Base-by-base conservation (phyloP, 2,888 invertebrate genomes). In the Quadroppia sp. region DNA sequence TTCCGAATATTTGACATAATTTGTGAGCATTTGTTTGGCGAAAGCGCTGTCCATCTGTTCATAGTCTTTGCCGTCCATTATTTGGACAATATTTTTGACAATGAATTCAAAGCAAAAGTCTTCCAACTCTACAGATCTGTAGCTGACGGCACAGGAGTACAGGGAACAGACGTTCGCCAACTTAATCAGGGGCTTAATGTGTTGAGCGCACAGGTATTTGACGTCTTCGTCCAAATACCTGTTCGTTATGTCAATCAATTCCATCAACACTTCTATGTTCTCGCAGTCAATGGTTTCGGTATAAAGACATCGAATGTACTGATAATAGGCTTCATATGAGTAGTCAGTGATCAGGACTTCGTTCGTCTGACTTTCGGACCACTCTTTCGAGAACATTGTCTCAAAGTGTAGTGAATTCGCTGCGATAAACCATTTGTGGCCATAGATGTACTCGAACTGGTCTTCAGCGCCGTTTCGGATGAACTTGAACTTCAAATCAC, bases 291-390 rank as follows among this genome's bases (percentile, higher is more conserved):
- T 59, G 2, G 1, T 4, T 23, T 59, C 59, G 2, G 59, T 59
- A 23, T 59, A 59, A 25, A 59, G 59, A 59, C 17, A 59, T 30
- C 28, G 28, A 59, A 59, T 59, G 59, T 28, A 59, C 28, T 28
- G 28, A 30, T 30, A 59, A 59, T 59, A 59, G 30, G 30, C 59
- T 30, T 59, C 30, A 30, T 28, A 59, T 59, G 59, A 30, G 28
- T 30, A 59, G 30, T 23, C 59, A 28, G 20, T 59, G 13, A 59
- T 59, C 11, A 23, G 11, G 1, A 59, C 23, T 30, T 59, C 59
- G 28, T 59, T 59, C 2, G 28, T 1, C 7, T 28, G 1, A 17
- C 28, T 59, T 30, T 59, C 59, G 13, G 59, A 59, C 59, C 59
- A 59, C 13, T 15, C 25, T 3, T 59, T 59, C 1, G 59, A 4